Percentiles rank a stretch among this genome's conserved stretches.
phyloP scores from a whole-genome alignment of 2,888 invertebrate species.

The Platycnemis pennipes region DNA sequence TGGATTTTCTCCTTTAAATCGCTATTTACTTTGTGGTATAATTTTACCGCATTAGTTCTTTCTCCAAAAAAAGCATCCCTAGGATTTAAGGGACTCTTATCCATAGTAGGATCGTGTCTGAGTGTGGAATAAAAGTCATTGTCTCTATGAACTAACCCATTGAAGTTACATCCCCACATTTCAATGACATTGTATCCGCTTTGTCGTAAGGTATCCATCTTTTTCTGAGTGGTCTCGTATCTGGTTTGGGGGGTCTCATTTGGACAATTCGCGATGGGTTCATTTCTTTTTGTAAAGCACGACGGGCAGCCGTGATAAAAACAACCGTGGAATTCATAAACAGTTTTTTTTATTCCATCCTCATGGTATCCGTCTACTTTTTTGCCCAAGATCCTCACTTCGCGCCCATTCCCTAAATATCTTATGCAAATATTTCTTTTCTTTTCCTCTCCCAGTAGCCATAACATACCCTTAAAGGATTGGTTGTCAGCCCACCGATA shows the following conservation, averaged over 20 bases:
- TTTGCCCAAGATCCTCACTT: not conserved
- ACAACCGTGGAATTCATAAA: not conserved
- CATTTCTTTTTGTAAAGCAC: not conserved
- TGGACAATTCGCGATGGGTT: not conserved
- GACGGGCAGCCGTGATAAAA: not conserved
- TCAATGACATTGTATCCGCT: constrained; percentile 70
- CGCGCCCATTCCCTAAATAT: not conserved
- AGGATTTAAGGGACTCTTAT: not conserved
- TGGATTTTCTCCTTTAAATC: constrained; percentile 63
- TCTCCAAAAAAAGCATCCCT: constrained; percentile 69
- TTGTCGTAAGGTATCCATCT: not conserved
- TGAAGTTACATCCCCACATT: constrained; percentile 72
- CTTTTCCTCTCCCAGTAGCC: not conserved
- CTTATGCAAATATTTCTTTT: not conserved
- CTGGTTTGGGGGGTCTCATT: not conserved
- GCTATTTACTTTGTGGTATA: constrained; percentile 16
- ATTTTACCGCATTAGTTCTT: constrained; percentile 71
- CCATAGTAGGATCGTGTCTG: constrained; percentile 68
- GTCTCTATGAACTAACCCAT: constrained; percentile 71
- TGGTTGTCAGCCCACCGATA: not conserved
- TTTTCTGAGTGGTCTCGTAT: not conserved
- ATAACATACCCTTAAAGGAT: not conserved
- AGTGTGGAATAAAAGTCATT: constrained; percentile 73
- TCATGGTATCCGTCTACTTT: not conserved
- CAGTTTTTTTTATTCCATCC: not conserved